A percentile compares a stretch with the other conserved stretches of the same genome.
Conservation (phyloP, 2,113 vertebrate species). For the Glareola pratincola region DNA sequence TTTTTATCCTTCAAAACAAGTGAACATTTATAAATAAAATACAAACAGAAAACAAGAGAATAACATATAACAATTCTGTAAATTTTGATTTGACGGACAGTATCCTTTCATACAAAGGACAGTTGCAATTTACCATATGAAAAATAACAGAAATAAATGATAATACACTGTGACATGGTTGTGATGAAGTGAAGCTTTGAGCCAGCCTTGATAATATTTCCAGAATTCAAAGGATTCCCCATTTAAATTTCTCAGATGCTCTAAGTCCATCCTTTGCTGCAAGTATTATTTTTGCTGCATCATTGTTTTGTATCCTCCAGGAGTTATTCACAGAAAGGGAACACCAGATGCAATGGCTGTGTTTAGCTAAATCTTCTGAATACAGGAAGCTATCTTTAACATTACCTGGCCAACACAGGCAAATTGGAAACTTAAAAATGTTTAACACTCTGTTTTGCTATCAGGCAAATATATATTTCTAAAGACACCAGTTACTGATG, state of each 20-base stretch:
- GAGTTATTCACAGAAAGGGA: neutral
- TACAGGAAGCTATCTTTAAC: neutral
- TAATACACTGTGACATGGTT: neutral
- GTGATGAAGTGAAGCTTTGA: neutral
- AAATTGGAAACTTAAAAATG: neutral
- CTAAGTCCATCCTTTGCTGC: neutral
- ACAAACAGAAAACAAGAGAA: neutral
- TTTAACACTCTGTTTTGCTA: neutral
- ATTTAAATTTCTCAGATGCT: neutral
- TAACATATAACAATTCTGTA: neutral
- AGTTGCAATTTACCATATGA: neutral
- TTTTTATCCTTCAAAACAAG: neutral
- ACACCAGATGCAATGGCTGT: neutral
- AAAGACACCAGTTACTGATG: neutral
- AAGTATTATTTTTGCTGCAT: neutral
- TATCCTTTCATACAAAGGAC: neutral
- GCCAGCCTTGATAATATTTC: neutral
- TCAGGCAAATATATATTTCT: neutral
- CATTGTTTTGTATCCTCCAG: neutral
- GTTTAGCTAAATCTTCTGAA: neutral
- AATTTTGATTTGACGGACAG: neutral
- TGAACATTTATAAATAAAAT: neutral
- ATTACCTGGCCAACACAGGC: neutral
- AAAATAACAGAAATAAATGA: neutral
- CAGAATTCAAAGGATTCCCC: neutral